Evolutionary conservation across 2,797 vertebrate genomes (phyloP).

Genomic region (Acanthurus tractus): DNA sequence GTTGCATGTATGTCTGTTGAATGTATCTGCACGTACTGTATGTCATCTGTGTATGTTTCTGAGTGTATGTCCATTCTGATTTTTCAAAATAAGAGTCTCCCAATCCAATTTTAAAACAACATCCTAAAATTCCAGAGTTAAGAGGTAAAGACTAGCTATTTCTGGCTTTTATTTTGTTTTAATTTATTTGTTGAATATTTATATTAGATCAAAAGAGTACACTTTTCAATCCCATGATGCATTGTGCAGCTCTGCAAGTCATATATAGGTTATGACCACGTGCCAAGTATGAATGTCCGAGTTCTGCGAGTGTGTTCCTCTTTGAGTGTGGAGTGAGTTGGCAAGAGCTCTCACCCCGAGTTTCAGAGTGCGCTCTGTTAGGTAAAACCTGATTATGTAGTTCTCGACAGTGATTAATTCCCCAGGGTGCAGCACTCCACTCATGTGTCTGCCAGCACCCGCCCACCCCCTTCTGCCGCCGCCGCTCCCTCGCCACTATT

Average conservation of each 20-base stretch:
- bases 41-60: conserved; percentile 11
- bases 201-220: conserved; percentile 21
- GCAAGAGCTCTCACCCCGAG: neutral
- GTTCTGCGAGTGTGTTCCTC: conserved; percentile 13
- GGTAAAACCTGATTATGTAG: conserved; percentile 64
- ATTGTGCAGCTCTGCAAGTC: conserved; percentile 22
- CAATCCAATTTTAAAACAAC: conserved; percentile 7
- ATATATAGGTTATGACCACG: conserved; percentile 10
- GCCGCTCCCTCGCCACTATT: neutral
- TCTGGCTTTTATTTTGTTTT: conserved; percentile 26
- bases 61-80: conserved; percentile 26
- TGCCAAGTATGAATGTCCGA: conserved; percentile 27
- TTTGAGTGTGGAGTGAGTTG: conserved; percentile 19
- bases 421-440: conserved; percentile 59
- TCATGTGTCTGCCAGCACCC: conserved; percentile 50
- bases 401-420: conserved; percentile 69
- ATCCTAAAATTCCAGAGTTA: conserved; percentile 8
- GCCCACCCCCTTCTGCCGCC: neutral
- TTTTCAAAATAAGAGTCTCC: conserved; percentile 46
- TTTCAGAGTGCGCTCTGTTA: conserved; percentile 43
- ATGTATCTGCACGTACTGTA: conserved; percentile 68
- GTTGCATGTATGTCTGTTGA: conserved; percentile 72
- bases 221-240: conserved; percentile 11
- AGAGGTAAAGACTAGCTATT: neutral
- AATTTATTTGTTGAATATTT: conserved; percentile 54